phyloP scores from a whole-genome alignment of 2,797 vertebrate species.

The Cossypha polioptera region DNA sequence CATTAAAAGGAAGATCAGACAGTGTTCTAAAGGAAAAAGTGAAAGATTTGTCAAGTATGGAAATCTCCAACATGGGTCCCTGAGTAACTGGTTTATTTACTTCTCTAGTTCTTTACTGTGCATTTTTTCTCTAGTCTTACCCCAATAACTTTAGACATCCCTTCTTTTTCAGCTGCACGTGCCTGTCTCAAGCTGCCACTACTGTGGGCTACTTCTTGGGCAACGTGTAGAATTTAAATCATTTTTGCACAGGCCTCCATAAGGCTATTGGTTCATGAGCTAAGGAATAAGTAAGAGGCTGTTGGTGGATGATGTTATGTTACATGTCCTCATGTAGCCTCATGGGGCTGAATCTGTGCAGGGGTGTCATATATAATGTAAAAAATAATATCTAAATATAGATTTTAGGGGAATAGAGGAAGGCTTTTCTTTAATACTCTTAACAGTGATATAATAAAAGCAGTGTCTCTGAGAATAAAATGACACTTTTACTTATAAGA shows the following conservation, averaged over 20 bases:
- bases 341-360: background rate
- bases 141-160: background rate
- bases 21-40: background rate
- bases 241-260: background rate
- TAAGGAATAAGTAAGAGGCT: background rate
- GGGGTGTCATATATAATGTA: background rate
- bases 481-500: background rate
- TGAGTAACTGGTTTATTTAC: background rate
- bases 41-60: background rate
- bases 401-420: background rate
- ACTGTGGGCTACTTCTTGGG: background rate
- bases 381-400: background rate
- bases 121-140: background rate
- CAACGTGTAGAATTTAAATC: background rate
- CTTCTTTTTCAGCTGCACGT: background rate
- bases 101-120: background rate
- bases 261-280: background rate
- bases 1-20: background rate
- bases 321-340: background rate
- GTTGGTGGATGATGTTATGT: background rate
- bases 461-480: background rate
- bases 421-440: background rate
- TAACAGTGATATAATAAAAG: background rate
- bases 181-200: background rate
- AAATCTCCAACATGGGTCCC: background rate